phyloP scores from a whole-genome alignment of 2,888 invertebrate genomes.

The Aphidius colemani region DNA sequence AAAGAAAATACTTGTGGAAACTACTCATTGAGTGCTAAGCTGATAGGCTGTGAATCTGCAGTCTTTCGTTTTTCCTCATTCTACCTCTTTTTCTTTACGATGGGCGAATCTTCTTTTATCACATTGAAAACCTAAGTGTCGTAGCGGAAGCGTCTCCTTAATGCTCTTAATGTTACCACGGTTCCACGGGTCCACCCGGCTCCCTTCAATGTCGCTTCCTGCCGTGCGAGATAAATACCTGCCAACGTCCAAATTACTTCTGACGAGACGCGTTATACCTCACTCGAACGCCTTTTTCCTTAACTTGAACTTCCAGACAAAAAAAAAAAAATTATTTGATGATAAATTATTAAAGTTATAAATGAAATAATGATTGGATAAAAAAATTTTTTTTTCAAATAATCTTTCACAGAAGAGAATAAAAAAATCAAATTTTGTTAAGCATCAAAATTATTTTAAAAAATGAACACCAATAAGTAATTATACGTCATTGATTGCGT shows the following conservation, averaged over 20 bases:
- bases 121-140: slow-evolving; percentile 53
- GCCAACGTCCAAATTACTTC: slow-evolving; percentile 51
- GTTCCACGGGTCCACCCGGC: slow-evolving; percentile 37
- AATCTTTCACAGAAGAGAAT: too few species aligned
- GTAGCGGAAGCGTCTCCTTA: slow-evolving; percentile 56
- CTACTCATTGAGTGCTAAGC: slow-evolving; percentile 56
- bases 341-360: background rate
- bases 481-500: slow-evolving; percentile 33
- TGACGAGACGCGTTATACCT: slow-evolving; percentile 7
- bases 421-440: too few species aligned
- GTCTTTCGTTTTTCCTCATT: slow-evolving; percentile 27
- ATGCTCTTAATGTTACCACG: slow-evolving; percentile 56
- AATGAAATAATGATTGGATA: background rate
- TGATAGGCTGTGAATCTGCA: slow-evolving; percentile 55
- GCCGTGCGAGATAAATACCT: slow-evolving; percentile 52
- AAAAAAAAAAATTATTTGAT: background rate
- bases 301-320: background rate
- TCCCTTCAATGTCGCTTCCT: slow-evolving; percentile 42
- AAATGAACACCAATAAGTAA: background rate
- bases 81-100: slow-evolving; percentile 11
- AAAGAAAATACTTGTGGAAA: slow-evolving; percentile 34
- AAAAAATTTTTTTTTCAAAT: background rate
- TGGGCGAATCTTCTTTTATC: background rate
- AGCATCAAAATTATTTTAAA: too few species aligned
- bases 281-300: background rate